phyloP scores from a whole-genome alignment of 2,888 invertebrate genomes.

The Nipponacmea schrenckii region DNA sequence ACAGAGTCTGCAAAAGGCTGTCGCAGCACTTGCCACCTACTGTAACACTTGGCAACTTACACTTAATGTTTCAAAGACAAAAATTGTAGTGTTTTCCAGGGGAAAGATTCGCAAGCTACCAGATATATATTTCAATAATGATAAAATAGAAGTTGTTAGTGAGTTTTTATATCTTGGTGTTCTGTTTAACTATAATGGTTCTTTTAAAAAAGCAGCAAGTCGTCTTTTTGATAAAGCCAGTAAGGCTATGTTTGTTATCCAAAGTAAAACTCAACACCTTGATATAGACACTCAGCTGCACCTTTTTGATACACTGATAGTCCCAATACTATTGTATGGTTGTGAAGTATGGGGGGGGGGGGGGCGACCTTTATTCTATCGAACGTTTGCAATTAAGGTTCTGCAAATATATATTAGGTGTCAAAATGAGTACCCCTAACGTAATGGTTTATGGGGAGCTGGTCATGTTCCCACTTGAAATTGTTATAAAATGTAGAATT shows the following conservation, averaged over 20 bases:
- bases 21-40: constrained; percentile 15
- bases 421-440: background rate
- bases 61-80: constrained; percentile 26
- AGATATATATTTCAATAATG: background rate
- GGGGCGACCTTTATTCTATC: background rate
- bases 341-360: constrained; percentile 15
- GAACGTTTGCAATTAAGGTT: constrained; percentile 12
- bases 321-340: constrained; percentile 9
- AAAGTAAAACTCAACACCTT: constrained; percentile 1
- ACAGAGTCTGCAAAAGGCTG: constrained; percentile 14
- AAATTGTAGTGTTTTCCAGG: constrained; percentile 23
- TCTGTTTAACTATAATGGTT: background rate
- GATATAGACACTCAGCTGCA: constrained; percentile 10
- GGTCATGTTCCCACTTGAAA: background rate
- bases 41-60: constrained; percentile 22
- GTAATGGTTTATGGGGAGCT: background rate
- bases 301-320: constrained; percentile 10
- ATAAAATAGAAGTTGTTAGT: constrained; percentile 6
- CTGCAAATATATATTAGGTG: background rate
- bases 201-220: background rate
- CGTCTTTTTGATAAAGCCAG: constrained; percentile 9
- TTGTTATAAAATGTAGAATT: background rate
- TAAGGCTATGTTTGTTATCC: constrained; percentile 14
- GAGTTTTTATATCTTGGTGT: background rate
- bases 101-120: constrained; percentile 9